These are phyloP conservation scores for Tanypteryx hageni DNA, from an alignment of 2,888 invertebrate genomes.

Conservation along the genomic window DNA sequence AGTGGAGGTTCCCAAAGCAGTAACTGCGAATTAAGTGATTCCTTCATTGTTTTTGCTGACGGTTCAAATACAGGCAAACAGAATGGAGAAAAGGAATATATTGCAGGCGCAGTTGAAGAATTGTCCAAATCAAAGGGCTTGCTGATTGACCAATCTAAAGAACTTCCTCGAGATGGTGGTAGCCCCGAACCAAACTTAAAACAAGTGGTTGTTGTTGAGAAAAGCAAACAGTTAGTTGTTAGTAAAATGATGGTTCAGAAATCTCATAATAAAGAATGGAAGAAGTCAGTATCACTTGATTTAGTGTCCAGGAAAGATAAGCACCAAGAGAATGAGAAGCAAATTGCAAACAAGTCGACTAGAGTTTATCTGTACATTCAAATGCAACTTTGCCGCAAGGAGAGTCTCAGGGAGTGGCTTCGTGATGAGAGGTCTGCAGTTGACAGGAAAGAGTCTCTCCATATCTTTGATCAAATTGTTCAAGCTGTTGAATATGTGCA, in stretches of 20 bases:
- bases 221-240: not conserved
- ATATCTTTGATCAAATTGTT: constrained; percentile 93
- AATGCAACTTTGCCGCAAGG: constrained; percentile 95
- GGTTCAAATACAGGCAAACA: constrained; percentile 68
- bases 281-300: not conserved
- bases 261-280: not conserved
- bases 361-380: constrained; percentile 91
- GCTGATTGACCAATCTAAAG: not conserved
- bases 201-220: constrained; percentile 15
- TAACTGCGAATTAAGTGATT: constrained; percentile 74
- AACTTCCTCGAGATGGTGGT: not conserved
- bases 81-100: not conserved
- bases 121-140: constrained; percentile 8
- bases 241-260: not conserved
- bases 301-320: not conserved
- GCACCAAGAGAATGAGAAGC: not conserved
- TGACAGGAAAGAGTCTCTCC: constrained; percentile 72
- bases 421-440: constrained; percentile 76
- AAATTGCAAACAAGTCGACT: not conserved
- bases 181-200: constrained; percentile 26
- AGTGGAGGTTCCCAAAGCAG: constrained; percentile 67
- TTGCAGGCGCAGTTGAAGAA: constrained; percentile 35
- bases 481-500: constrained; percentile 98
- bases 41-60: constrained; percentile 77
- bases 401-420: constrained; percentile 95